Conservation (phyloP, 1,140 invertebrate genomes). For the Conus ventricosus region DNA sequence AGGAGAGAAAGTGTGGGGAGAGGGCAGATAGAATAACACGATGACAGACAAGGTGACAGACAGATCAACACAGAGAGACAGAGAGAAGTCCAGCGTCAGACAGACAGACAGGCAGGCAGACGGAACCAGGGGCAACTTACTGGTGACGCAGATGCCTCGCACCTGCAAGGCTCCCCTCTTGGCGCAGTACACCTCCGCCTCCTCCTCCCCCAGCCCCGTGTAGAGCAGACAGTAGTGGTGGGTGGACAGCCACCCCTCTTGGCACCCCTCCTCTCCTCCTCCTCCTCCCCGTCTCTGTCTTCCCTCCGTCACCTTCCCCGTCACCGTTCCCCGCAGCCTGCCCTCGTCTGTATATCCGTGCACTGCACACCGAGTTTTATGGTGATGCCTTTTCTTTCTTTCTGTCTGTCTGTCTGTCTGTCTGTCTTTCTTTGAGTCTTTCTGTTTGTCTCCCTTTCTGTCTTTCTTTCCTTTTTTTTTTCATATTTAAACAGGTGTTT, state of each 20-base stretch:
- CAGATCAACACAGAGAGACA: too few relatives aligned
- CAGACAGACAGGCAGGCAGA: too few relatives aligned
- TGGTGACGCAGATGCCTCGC: not conserved
- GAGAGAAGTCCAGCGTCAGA: too few relatives aligned
- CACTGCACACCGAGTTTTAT: not conserved
- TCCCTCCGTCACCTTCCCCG: not conserved
- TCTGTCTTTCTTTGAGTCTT: too few relatives aligned
- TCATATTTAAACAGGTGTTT: too few relatives aligned
- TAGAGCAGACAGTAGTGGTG: conserved; percentile 3
- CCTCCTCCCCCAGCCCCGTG: conserved; percentile 11
- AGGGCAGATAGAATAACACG: too few relatives aligned
- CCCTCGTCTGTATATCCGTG: not conserved
- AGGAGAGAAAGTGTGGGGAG: too few relatives aligned
- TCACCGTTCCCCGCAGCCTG: not conserved
- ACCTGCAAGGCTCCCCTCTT: not conserved
- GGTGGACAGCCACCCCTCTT: conserved; percentile 1
- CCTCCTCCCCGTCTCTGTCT: not conserved
- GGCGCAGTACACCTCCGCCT: not conserved
- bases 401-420: too few relatives aligned
- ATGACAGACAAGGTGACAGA: too few relatives aligned
- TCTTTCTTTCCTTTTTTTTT: too few relatives aligned
- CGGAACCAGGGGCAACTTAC: not conserved
- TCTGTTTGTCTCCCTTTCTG: too few relatives aligned
- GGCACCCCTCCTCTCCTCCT: not conserved
- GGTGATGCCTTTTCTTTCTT: too few relatives aligned